Conservation (phyloP, 2,113 vertebrate species). For the Bubo blakistoni region DNA sequence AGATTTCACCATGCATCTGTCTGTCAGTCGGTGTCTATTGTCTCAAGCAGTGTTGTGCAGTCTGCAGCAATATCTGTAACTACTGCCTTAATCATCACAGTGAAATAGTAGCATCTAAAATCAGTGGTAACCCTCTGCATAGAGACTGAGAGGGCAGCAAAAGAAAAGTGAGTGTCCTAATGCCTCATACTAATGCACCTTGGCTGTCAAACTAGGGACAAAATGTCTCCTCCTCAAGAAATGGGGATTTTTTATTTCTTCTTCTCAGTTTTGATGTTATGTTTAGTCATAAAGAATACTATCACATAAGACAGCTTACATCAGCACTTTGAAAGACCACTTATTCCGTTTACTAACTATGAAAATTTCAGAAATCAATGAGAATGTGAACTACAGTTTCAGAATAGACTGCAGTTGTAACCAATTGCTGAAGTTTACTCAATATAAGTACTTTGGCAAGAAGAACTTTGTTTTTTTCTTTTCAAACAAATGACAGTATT, state of each 20-base stretch:
- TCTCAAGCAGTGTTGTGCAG: not conserved
- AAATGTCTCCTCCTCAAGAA: not conserved
- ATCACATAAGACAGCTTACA: not conserved
- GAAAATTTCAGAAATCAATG: not conserved
- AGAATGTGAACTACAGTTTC: not conserved
- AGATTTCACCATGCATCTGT: not conserved
- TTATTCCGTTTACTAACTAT: not conserved
- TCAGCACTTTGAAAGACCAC: not conserved
- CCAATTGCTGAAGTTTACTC: not conserved
- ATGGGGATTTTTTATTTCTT: not conserved
- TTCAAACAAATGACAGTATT: not conserved
- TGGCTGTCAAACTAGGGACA: rapidly evolving
- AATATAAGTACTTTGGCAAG: not conserved
- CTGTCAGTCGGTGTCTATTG: not conserved
- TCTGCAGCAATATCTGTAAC: not conserved
- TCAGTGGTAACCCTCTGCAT: not conserved
- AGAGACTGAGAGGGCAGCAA: not conserved
- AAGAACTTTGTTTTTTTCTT: not conserved
- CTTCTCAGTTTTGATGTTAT: not conserved
- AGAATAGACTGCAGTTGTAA: not conserved
- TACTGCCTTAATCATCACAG: not conserved
- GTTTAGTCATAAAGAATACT: not conserved
- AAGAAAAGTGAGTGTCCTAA: not conserved
- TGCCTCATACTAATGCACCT: not conserved
- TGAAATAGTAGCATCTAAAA: not conserved